These are phyloP conservation scores for Passer montanus DNA, from an alignment of 2,113 vertebrate genomes.

Conservation along the genomic window DNA sequence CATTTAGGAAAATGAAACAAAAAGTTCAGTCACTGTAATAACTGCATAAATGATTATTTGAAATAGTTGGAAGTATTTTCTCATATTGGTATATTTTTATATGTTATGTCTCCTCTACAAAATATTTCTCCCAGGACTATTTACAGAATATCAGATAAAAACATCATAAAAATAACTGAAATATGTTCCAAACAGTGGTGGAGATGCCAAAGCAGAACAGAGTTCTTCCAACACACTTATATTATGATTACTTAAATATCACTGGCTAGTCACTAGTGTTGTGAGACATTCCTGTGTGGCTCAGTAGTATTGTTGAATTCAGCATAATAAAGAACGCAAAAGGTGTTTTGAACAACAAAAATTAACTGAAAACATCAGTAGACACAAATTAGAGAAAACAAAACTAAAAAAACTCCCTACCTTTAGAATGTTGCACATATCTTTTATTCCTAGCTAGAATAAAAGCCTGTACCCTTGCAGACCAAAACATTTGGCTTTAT, in stretches of 20 bases:
- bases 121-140: neutral
- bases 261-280: neutral
- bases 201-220: neutral
- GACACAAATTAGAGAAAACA: neutral
- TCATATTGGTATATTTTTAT: neutral
- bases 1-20: neutral
- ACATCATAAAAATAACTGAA: neutral
- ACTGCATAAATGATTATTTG: neutral
- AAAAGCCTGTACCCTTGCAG: neutral
- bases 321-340: neutral
- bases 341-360: neutral
- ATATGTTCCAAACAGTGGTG: neutral
- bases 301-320: neutral
- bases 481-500: neutral
- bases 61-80: neutral
- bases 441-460: neutral
- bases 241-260: neutral
- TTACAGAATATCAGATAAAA: slow-evolving; percentile 8
- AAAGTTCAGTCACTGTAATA: neutral
- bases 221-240: neutral
- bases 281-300: neutral
- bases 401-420: neutral
- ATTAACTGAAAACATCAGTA: neutral
- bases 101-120: neutral
- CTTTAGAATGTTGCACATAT: neutral